Evolutionary conservation across 2,797 vertebrate species (phyloP).

Genomic region (Hydrophis major): DNA sequence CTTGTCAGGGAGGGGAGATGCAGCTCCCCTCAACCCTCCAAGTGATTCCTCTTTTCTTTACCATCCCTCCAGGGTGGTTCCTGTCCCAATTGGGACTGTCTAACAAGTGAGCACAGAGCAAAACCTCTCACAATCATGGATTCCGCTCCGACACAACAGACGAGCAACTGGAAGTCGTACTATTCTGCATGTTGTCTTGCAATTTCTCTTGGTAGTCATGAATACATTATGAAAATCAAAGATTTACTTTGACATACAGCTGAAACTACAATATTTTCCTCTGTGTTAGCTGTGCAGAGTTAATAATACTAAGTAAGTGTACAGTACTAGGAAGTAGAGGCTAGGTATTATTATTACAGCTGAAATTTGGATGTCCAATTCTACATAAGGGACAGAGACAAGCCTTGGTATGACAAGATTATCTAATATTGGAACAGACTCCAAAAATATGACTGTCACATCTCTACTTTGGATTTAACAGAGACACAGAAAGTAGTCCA

Average conservation of each 20-base stretch:
- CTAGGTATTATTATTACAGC: neutral
- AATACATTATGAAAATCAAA: neutral
- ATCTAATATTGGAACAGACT: neutral
- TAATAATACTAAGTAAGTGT: neutral
- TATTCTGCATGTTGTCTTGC: neutral
- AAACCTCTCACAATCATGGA: too few species aligned
- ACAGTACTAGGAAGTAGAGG: neutral
- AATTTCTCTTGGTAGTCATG: neutral
- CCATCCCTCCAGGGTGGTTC: too few species aligned
- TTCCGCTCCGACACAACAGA: too few species aligned
- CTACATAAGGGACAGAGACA: neutral
- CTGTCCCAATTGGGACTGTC: too few species aligned
- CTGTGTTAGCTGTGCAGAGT: neutral
- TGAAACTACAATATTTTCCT: neutral
- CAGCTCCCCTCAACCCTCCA: too few species aligned
- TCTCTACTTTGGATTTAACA: conserved; percentile 36
- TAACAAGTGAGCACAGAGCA: too few species aligned
- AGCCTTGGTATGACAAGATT: neutral
- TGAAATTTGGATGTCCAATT: neutral
- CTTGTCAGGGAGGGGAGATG: too few species aligned
- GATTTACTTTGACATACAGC: neutral
- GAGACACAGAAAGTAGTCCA: conserved; percentile 31
- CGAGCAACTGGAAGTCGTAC: neutral
- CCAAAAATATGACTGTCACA: conserved; percentile 12
- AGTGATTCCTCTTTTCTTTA: too few species aligned